Percentiles rank a stretch among this genome's conserved stretches.
Conservation (phyloP, 2,888 invertebrate genomes). For the Drosophila greeni region DNA sequence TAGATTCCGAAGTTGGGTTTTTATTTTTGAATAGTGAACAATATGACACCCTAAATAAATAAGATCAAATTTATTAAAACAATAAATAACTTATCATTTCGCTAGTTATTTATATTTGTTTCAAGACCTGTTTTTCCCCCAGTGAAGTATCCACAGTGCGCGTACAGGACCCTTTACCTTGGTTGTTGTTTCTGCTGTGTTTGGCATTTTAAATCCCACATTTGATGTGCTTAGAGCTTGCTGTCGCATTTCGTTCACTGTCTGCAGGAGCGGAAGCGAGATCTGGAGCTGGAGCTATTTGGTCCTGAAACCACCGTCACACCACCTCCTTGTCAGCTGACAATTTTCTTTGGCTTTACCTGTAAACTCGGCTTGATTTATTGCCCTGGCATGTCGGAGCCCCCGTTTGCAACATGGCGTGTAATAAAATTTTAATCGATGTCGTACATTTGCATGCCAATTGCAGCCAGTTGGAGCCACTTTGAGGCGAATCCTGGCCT, state of each 20-base stretch:
- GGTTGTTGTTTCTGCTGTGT: conserved; percentile 47
- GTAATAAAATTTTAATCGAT: conserved; percentile 75
- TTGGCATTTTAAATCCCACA: conserved; percentile 74
- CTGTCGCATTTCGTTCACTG: conserved; percentile 39
- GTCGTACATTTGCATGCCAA: conserved; percentile 75
- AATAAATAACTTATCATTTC: not conserved
- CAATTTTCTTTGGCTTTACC: conserved; percentile 72
- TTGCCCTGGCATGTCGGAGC: conserved; percentile 58
- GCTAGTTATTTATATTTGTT: not conserved
- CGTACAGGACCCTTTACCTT: conserved; percentile 5
- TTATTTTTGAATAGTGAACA: not conserved
- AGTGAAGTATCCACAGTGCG: conserved; percentile 10
- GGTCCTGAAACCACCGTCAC: conserved; percentile 1
- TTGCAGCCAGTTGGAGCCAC: conserved; percentile 58
- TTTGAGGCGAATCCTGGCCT: conserved; percentile 30
- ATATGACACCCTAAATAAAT: not conserved
- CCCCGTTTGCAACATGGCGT: conserved; percentile 61
- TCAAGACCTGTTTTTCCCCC: not conserved
- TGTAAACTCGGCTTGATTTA: conserved; percentile 73
- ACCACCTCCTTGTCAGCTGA: conserved; percentile 51
- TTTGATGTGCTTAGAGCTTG: conserved; percentile 69
- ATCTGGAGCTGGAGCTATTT: conserved; percentile 3
- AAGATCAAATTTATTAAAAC: not conserved
- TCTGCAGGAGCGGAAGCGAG: conserved; percentile 25
- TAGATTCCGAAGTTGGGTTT: not conserved